phyloP scores from a whole-genome alignment of 2,797 vertebrate genomes.

The Protosalanx chinensis region DNA sequence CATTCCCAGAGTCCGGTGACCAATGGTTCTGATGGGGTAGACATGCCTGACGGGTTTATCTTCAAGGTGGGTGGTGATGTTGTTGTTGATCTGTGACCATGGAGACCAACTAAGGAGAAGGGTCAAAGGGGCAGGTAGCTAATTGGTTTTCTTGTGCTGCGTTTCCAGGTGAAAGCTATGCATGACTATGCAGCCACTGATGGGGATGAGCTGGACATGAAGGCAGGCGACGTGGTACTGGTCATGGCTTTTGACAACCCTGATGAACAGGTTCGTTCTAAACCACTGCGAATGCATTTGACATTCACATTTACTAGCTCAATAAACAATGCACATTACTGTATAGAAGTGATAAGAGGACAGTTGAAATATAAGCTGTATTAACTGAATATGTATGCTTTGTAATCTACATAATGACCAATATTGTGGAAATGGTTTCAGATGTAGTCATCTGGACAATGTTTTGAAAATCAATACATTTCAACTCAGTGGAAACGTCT shows the following conservation, averaged over 20 bases:
- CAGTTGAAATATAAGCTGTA: neutral
- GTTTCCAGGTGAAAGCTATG: constrained; percentile 71
- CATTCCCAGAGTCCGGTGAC: constrained; percentile 73
- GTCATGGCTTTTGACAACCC: constrained; percentile 88
- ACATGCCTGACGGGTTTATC: constrained; percentile 86
- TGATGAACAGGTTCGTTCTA: constrained; percentile 84
- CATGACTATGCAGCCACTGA: constrained; percentile 92
- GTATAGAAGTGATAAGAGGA: neutral
- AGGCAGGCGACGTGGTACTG: constrained; percentile 84
- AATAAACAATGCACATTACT: neutral
- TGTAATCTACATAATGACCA: no score
- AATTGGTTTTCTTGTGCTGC: neutral
- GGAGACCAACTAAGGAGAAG: neutral
- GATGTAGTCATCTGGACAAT: no score
- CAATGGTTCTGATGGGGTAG: constrained; percentile 78
- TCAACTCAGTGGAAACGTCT: no score
- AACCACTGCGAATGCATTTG: no score
- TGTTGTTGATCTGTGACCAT: constrained; percentile 4
- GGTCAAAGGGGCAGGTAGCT: neutral
- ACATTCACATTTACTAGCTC: neutral
- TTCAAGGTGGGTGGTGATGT: constrained; percentile 79
- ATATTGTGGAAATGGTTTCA: no score
- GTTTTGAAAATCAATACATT: no score
- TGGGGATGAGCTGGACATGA: constrained; percentile 88
- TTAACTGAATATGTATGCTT: no score